Evolutionary conservation across 2,113 vertebrate genomes (phyloP).

Genomic region (Pelobates fuscus): DNA sequence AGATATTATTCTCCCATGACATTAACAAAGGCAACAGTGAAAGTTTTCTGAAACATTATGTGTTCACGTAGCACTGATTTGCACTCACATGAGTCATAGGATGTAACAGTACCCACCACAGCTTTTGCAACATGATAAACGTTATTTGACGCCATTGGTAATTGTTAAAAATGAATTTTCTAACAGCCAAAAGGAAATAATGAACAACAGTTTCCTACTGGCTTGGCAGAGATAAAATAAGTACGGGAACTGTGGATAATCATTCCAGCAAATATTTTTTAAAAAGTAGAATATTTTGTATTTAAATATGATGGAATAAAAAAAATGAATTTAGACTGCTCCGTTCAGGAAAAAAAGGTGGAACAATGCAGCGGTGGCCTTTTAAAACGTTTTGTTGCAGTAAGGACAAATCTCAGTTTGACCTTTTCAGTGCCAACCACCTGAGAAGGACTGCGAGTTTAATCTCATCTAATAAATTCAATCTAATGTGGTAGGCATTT

Average conservation of each 20-base stretch:
- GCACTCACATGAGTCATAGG: conserved; percentile 27
- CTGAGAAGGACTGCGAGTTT: no score
- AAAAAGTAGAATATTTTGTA: neutral
- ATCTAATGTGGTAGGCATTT: no score
- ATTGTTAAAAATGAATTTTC: conserved; percentile 45
- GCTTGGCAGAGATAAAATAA: conserved; percentile 36
- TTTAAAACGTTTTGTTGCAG: neutral
- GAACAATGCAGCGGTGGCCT: neutral
- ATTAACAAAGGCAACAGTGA: neutral
- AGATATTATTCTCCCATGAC: conserved; percentile 10
- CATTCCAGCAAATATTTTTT: neutral
- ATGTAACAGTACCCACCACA: conserved; percentile 39
- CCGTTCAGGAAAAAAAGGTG: neutral
- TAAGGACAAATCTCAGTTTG: neutral
- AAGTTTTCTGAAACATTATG: neutral
- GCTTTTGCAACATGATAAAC: conserved; percentile 37
- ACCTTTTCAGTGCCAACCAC: no score
- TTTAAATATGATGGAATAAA: neutral
- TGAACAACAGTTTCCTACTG: conserved; percentile 29
- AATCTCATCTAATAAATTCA: no score
- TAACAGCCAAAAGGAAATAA: conserved; percentile 34
- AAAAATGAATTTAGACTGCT: neutral
- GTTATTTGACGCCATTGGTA: conserved; percentile 37
- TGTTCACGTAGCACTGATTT: conserved; percentile 2
- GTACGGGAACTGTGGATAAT: conserved; percentile 14